Base-by-base conservation (phyloP, 2,888 invertebrate genomes). In the Drosophila fungiperda region DNA sequence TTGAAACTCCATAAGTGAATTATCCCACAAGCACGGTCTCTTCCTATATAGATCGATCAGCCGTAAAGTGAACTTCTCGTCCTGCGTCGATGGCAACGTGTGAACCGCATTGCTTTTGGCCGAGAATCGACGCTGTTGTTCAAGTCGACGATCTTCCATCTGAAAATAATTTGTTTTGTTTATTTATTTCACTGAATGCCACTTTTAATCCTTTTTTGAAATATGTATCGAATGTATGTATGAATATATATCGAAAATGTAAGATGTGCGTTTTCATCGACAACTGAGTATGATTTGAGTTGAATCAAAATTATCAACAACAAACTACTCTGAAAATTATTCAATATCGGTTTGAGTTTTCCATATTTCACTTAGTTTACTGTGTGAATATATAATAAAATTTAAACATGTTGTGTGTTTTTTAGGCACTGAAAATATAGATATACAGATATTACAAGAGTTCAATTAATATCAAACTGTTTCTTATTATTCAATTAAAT, bases 11-110 rank as follows among this genome's bases (percentile, higher is more conserved):
- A 11, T 7, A 8, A 57, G 52, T 20, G 67, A n/a, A 3, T 59
- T 66, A 29, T 86, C 69, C 83, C 83, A 86, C 63, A 86, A 78
- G 40, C 86, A 86, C 0, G 49, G 55, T 15, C 68, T 38, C 38
- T 67, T 33, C 3, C 20, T 17, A 52, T 86, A 86, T 0, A 77
- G 59, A 5, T 83, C 68, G 7, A 83, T 71, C 9, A 83, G 67
- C 0, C 73, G 70, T 17, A 83, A 54, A 7, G 80, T 49, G 29
- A 83, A 83, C 11, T 62, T 66, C 17, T 80, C 5, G 29, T 73
- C 68, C 33, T 80, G 68, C 1, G 72, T 75, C 32, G 83, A 83
- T 8, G 86, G 83, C 68, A 86, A 42, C 3, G 53, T 38, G 0
- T 54, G 23, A 1, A 49, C 70, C 7, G 83, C 86, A 4, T 35